A percentile compares a stretch with the other conserved stretches of the same genome.
Evolutionary conservation across 2,888 invertebrate species (phyloP).

Genomic region (Drosophila antonietae): DNA sequence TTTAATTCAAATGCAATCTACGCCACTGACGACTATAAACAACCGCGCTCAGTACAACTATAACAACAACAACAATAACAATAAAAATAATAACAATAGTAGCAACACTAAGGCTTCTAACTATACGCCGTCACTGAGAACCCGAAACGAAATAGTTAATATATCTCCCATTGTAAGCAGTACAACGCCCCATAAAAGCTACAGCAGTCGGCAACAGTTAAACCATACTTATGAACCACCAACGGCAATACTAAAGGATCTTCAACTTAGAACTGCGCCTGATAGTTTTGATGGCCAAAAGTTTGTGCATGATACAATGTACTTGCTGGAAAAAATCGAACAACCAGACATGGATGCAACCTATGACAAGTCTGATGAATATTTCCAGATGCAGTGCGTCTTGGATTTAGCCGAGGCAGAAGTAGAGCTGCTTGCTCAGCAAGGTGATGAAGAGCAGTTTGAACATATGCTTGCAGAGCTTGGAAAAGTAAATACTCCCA

Average conservation of each 20-base stretch:
- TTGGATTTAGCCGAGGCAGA: constrained; percentile 78
- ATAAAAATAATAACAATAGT: constrained; percentile 67
- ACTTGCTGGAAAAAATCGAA: constrained; percentile 77
- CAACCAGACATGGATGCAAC: constrained; percentile 77
- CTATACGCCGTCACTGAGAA: constrained; percentile 76
- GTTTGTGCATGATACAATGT: constrained; percentile 63
- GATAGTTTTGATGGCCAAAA: constrained; percentile 46
- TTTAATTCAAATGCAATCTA: constrained; percentile 76
- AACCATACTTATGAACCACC: constrained; percentile 75
- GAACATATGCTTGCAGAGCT: constrained; percentile 83
- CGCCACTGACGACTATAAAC: constrained; percentile 71
- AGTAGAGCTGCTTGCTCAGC: constrained; percentile 78
- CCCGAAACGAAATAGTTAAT: constrained; percentile 71
- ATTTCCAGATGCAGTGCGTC: constrained; percentile 78
- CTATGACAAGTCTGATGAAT: constrained; percentile 62
- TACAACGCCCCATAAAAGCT: constrained; percentile 31
- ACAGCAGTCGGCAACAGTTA: constrained; percentile 29
- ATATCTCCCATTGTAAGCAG: constrained; percentile 80
- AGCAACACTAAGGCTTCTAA: constrained; percentile 28
- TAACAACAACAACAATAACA: constrained; percentile 19
- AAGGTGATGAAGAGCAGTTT: constrained; percentile 83
- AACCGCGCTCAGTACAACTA: constrained; percentile 12
- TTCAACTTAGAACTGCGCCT: constrained; percentile 1
- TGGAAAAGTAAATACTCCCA: constrained; percentile 74
- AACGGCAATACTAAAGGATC: constrained; percentile 20